phyloP scores from a whole-genome alignment of 2,113 vertebrate genomes.

The Megaceryle torquata region DNA sequence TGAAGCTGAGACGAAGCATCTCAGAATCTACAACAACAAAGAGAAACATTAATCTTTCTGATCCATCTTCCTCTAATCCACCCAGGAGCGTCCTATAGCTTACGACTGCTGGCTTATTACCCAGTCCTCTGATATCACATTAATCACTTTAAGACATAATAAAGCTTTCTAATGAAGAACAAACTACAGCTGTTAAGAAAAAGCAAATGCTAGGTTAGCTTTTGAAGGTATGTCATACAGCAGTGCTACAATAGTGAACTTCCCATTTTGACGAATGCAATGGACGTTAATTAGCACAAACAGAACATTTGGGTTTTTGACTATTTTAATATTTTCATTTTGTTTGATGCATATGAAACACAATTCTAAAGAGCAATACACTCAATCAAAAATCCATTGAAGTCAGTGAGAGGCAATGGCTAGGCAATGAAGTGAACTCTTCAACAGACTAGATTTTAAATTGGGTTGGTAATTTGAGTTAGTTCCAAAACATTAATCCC shows the following conservation, averaged over 20 bases:
- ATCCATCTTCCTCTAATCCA: background rate
- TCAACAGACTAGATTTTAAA: background rate
- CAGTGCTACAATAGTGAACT: background rate
- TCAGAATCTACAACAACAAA: background rate
- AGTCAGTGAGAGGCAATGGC: background rate
- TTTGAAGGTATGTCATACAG: background rate
- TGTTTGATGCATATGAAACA: background rate
- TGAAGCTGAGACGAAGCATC: background rate
- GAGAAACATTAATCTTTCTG: background rate
- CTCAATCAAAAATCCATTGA: background rate
- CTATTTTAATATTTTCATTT: background rate
- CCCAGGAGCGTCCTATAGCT: background rate
- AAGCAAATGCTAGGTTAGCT: background rate
- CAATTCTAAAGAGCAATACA: background rate
- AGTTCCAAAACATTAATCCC: background rate
- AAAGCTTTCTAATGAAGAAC: conserved; percentile 17
- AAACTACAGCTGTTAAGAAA: conserved; percentile 16
- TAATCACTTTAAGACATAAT: background rate
- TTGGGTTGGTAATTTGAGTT: background rate
- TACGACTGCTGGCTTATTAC: background rate
- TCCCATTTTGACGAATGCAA: background rate
- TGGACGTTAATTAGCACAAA: background rate
- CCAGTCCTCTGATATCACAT: background rate
- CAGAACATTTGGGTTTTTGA: background rate
- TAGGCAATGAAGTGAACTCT: background rate